These are phyloP conservation scores for Drosophila guanche DNA, from an alignment of 1,140 invertebrate species.

Conservation along the genomic window DNA sequence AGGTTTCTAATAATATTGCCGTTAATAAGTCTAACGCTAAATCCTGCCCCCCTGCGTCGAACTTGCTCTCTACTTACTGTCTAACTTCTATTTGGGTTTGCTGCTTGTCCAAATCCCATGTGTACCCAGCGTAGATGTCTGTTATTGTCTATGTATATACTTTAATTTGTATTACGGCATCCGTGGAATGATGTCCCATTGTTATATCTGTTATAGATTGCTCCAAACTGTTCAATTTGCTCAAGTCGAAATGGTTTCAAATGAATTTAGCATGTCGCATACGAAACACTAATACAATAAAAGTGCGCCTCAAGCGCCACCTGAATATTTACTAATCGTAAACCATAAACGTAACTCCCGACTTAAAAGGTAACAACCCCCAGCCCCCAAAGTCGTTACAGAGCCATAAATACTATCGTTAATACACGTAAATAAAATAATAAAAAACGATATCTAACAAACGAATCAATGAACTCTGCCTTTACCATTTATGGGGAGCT, in stretches of 20 bases:
- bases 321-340: slow-evolving; percentile 47
- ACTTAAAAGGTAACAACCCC: slow-evolving; percentile 44
- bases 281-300: slow-evolving; percentile 62
- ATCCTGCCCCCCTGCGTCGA: slow-evolving; percentile 59
- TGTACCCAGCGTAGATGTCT: slow-evolving; percentile 24
- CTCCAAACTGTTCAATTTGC: slow-evolving; percentile 36
- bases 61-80: slow-evolving; percentile 22
- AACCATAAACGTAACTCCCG: slow-evolving; percentile 46
- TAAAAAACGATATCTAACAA: slow-evolving; percentile 76
- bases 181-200: slow-evolving; percentile 13
- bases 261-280: slow-evolving; percentile 61
- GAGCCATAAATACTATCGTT: slow-evolving; percentile 66
- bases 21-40: slow-evolving; percentile 70
- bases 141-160: slow-evolving; percentile 57
- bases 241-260: slow-evolving; percentile 63
- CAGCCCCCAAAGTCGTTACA: slow-evolving; percentile 50
- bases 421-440: slow-evolving; percentile 65
- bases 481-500: slow-evolving; percentile 23
- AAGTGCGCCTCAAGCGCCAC: slow-evolving; percentile 53
- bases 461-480: slow-evolving; percentile 48
- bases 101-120: slow-evolving; percentile 54
- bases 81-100: slow-evolving; percentile 60
- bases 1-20: slow-evolving; percentile 70
- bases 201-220: slow-evolving; percentile 22
- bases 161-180: slow-evolving; percentile 37